Conservation (phyloP, 2,888 invertebrate genomes). For the Drosophila neotestacea region DNA sequence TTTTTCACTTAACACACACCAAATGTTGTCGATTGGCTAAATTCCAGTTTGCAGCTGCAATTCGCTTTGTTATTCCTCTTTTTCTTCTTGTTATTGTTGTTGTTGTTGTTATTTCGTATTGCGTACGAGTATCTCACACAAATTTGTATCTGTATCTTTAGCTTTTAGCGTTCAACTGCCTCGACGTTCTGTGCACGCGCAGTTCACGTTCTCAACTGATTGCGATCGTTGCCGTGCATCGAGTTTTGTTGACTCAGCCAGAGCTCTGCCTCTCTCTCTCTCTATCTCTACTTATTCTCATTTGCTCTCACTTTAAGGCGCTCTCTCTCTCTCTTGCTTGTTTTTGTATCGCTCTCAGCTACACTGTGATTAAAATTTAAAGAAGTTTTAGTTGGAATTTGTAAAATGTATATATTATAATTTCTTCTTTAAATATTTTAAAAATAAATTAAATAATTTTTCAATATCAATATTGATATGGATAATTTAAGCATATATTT, state of each 20-base stretch:
- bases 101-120: conserved; percentile 22
- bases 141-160: conserved; percentile 43
- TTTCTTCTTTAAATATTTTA: not conserved
- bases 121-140: conserved; percentile 54
- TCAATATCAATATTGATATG: no score
- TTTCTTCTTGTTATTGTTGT: conserved; percentile 3
- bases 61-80: conserved; percentile 43
- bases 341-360: conserved; percentile 19
- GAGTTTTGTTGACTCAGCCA: conserved; percentile 68
- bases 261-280: not conserved
- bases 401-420: not conserved
- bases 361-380: conserved; percentile 26
- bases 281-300: conserved; percentile 25
- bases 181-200: conserved; percentile 57
- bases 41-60: conserved; percentile 78
- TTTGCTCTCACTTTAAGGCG: not conserved
- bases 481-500: no score
- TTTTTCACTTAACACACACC: conserved; percentile 63
- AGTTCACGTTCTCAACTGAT: conserved; percentile 72
- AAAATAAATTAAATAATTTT: not conserved
- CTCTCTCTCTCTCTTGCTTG: conserved; percentile 2
- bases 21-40: conserved; percentile 35
- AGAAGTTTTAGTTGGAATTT: not conserved
- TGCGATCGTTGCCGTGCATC: conserved; percentile 65
- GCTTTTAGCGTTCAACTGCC: not conserved